phyloP scores from a whole-genome alignment of 2,888 invertebrate species.

The Cecidostiba fungosa region DNA sequence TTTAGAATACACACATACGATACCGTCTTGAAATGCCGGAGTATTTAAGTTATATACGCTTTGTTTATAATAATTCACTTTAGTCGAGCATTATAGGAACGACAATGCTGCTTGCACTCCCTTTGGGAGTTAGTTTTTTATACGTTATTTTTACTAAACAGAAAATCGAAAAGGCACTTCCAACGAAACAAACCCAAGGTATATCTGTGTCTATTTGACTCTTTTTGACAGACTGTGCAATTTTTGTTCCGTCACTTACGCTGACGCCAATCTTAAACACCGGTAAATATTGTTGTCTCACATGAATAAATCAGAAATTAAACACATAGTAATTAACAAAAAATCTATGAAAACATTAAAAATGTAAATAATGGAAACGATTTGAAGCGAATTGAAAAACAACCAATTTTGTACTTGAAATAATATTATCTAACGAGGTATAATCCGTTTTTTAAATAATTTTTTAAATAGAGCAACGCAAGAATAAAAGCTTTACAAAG shows the following conservation, averaged over 20 bases:
- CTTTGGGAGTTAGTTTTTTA: conserved; percentile 2
- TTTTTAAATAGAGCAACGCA: background rate
- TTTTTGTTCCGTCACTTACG: conserved; percentile 30
- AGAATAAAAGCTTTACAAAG: background rate
- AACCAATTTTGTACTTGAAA: background rate
- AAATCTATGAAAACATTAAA: no score
- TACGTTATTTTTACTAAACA: conserved; percentile 45
- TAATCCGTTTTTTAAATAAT: background rate
- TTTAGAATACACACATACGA: conserved; percentile 36
- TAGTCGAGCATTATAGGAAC: conserved; percentile 58
- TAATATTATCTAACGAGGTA: background rate
- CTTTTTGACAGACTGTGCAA: conserved; percentile 27
- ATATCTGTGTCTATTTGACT: conserved; percentile 54
- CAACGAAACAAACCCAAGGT: conserved; percentile 68
- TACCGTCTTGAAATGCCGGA: conserved; percentile 10
- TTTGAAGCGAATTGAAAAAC: background rate
- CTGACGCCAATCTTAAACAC: conserved; percentile 20
- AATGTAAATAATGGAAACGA: background rate
- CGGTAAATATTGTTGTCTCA: conserved; percentile 14
- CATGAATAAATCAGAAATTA: background rate
- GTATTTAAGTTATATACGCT: conserved; percentile 52
- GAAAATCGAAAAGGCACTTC: conserved; percentile 69
- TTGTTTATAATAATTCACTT: conserved; percentile 43
- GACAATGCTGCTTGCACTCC: conserved; percentile 46
- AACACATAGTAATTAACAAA: background rate